Conservation (phyloP, 2,888 invertebrate genomes). For the Scaptodrosophila latifasciaeformis region DNA sequence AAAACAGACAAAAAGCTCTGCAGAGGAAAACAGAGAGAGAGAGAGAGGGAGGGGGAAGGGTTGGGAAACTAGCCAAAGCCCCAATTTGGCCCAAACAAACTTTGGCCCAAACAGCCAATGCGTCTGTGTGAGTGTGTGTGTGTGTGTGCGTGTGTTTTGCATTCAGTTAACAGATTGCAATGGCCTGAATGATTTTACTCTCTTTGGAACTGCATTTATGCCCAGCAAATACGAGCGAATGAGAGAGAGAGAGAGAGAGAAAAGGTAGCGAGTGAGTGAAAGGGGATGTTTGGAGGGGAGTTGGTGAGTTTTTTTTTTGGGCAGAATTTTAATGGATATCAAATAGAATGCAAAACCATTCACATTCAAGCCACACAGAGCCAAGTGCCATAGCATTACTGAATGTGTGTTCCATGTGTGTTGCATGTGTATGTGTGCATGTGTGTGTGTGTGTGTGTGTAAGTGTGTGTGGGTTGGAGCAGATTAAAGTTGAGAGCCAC, state of each 20-base stretch:
- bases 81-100: constrained; percentile 3
- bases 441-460: constrained; percentile 18
- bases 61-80: not conserved
- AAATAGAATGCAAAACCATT: constrained; percentile 58
- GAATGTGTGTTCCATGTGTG: not conserved
- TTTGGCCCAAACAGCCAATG: not conserved
- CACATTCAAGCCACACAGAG: constrained; percentile 9
- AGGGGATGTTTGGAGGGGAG: constrained; percentile 10
- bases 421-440: not conserved
- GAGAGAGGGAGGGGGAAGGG: constrained; percentile 19
- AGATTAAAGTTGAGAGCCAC: not conserved
- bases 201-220: no score
- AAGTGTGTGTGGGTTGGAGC: not conserved
- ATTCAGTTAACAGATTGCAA: not conserved
- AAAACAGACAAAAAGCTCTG: constrained; percentile 41
- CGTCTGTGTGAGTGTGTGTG: not conserved
- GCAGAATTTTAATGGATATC: constrained; percentile 67
- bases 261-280: constrained; percentile 11
- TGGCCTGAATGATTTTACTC: no score
- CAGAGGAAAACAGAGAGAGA: constrained; percentile 8
- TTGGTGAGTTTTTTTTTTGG: no score
- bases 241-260: not conserved
- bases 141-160: not conserved
- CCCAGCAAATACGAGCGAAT: no score
- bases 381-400: constrained; percentile 12